A percentile compares a stretch with the other conserved stretches of the same genome.
These are phyloP conservation scores for Epinephelus moara DNA, from an alignment of 2,113 vertebrate species.

Conservation along the genomic window DNA sequence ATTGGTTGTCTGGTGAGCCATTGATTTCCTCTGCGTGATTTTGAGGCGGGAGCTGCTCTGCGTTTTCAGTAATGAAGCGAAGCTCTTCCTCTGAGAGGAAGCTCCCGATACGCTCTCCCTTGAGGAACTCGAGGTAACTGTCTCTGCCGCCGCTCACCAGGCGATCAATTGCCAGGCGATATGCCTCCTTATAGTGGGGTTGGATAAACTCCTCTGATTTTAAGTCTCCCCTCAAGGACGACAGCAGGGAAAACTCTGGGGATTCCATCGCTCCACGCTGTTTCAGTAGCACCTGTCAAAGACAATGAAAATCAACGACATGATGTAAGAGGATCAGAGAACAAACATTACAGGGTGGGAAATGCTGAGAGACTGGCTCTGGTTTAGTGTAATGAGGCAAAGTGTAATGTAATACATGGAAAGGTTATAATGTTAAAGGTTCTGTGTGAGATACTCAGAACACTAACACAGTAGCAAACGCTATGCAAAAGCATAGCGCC, in stretches of 20 bases:
- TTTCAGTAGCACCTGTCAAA: conserved; percentile 59
- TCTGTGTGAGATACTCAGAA: too few species aligned
- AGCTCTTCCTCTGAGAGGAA: conserved; percentile 94
- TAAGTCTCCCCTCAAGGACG: conserved; percentile 91
- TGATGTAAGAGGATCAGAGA: conserved; percentile 23
- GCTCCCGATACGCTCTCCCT: conserved; percentile 87
- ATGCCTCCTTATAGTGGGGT: conserved; percentile 96
- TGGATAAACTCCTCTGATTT: conserved; percentile 90
- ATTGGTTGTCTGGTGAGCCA: conserved; percentile 80
- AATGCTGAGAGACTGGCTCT: neutral
- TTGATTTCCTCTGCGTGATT: conserved; percentile 79
- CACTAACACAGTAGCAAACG: too few species aligned
- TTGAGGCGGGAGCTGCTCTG: conserved; percentile 78
- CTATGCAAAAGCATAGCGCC: too few species aligned
- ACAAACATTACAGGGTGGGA: conserved; percentile 13
- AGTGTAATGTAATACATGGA: neutral
- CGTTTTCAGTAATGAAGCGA: conserved; percentile 88
- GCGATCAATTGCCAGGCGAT: conserved; percentile 91
- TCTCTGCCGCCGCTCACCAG: conserved; percentile 89
- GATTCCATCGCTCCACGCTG: conserved; percentile 86
- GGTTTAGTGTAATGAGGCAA: neutral
- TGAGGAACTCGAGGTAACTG: conserved; percentile 91
- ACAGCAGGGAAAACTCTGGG: conserved; percentile 87
- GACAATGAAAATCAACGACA: conserved; percentile 41
- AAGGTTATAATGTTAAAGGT: neutral